Evolutionary conservation across 2,797 vertebrate species (phyloP).

Genomic region (Spinus olivaceus): DNA sequence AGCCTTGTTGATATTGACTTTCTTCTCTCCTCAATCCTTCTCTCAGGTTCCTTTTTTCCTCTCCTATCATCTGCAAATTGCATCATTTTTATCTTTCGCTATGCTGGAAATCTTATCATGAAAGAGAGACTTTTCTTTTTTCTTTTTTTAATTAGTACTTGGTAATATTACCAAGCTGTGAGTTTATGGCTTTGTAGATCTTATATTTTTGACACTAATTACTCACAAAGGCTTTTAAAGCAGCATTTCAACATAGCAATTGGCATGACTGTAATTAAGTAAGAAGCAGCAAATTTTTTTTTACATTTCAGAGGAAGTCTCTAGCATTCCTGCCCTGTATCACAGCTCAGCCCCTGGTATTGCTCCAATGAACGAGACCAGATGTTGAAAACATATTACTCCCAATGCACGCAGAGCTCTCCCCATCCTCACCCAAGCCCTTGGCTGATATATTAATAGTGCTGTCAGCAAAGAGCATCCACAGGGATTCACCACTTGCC

Average conservation of each 20-base stretch:
- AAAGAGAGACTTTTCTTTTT: conserved; percentile 67
- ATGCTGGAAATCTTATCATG: conserved; percentile 67
- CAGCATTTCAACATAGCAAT: conserved; percentile 73
- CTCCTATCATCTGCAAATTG: conserved; percentile 25
- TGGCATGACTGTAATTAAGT: conserved; percentile 71
- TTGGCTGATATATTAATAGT: conserved; percentile 51
- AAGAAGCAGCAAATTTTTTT: conserved; percentile 15
- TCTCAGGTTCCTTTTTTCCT: not conserved
- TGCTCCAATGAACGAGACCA: not conserved
- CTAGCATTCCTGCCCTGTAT: not conserved
- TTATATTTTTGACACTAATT: conserved; percentile 81
- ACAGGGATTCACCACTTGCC: conserved; percentile 51
- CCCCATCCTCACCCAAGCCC: not conserved
- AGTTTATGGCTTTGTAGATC: conserved; percentile 80
- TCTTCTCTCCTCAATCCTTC: not conserved
- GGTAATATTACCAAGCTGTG: conserved; percentile 76
- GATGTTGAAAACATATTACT: not conserved
- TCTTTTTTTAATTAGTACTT: conserved; percentile 80
- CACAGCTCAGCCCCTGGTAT: not conserved
- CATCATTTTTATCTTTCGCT: conserved; percentile 60
- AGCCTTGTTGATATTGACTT: conserved; percentile 25
- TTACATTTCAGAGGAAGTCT: not conserved
- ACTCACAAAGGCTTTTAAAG: conserved; percentile 78
- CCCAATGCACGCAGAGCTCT: not conserved
- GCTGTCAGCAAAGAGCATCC: conserved; percentile 17